Conservation (phyloP, 1,140 invertebrate genomes). For the Atta cephalotes region DNA sequence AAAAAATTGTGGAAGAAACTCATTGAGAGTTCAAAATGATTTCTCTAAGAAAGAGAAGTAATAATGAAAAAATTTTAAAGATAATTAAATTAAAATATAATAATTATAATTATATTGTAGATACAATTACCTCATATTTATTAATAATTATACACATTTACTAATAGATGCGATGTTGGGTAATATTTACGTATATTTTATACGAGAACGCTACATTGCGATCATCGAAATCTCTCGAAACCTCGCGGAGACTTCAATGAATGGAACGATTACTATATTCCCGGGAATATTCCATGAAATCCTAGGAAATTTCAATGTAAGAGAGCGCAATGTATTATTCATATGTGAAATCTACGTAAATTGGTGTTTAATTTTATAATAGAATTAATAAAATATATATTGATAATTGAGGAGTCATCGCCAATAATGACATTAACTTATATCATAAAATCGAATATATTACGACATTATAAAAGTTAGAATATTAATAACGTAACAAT, state of each 20-base stretch:
- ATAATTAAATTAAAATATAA: background rate
- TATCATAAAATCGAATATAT: conserved; percentile 5
- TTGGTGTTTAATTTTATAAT: background rate
- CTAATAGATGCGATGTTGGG: background rate
- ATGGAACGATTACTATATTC: conserved; percentile 12
- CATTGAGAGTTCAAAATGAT: background rate
- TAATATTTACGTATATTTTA: background rate
- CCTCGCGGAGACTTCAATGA: background rate
- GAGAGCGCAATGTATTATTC: background rate
- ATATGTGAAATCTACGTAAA: background rate
- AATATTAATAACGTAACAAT: conserved; percentile 16
- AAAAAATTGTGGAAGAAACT: conserved; percentile 12
- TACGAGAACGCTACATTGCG: background rate
- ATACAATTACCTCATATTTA: background rate
- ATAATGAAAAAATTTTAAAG: background rate
- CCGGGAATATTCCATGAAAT: background rate
- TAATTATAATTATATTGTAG: background rate
- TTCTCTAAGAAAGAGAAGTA: background rate
- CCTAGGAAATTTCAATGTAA: conserved; percentile 14
- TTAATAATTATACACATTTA: background rate
- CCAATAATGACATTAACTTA: background rate
- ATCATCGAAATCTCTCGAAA: conserved; percentile 13
- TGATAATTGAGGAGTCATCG: background rate
- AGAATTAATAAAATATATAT: background rate
- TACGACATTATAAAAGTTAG: conserved; percentile 7